Evolutionary conservation across 2,888 invertebrate genomes (phyloP), one percentile per base, ranked within the genome.

Genomic region (Tachina fera): DNA sequence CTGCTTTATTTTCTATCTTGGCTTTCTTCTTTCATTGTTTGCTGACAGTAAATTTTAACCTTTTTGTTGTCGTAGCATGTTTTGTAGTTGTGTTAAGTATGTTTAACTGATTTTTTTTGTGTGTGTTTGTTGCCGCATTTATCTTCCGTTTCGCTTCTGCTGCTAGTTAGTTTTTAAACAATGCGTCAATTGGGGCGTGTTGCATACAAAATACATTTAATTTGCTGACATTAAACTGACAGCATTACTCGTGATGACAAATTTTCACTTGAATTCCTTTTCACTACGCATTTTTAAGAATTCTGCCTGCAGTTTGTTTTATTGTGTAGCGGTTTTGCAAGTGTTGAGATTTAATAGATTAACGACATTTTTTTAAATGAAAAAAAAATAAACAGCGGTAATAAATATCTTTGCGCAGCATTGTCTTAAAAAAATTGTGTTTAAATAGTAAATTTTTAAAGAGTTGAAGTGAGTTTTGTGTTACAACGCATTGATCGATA

Each of bases 171-270:
- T 56, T 31, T 43, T 78, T 81, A 68, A 78, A 81, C 83, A 84
- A 86, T 82, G 79, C 87, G 51, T 79, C 84, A 86, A 87, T 74
- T 85, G 84, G 83, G 83, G 83, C 87, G 86, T 83, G 85, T 82
- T 85, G 88, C 87, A 88, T 87, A 87, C 84, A 86, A 86, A 88
- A 85, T 87, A 82, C 75, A 81, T 87, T 87, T 86, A 87, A 88
- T 88, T 87, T 87, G 87, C 87, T 78, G 83, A 87, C 83, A 87
- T 87, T 88, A 88, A 85, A 87, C 82, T 85, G 86, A 87, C 86
- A 87, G 65, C 81, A 86, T 65, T 67, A 71, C 72, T 67, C 47
- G 74, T 41, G 71, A 31, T 72, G 83, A 83, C 67, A 86, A 79
- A 86, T 86, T 83, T 72, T 51, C 65, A 76, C 75, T 53, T 60